phyloP scores from a whole-genome alignment of 2,797 vertebrate genomes.

The Limosa lapponica region DNA sequence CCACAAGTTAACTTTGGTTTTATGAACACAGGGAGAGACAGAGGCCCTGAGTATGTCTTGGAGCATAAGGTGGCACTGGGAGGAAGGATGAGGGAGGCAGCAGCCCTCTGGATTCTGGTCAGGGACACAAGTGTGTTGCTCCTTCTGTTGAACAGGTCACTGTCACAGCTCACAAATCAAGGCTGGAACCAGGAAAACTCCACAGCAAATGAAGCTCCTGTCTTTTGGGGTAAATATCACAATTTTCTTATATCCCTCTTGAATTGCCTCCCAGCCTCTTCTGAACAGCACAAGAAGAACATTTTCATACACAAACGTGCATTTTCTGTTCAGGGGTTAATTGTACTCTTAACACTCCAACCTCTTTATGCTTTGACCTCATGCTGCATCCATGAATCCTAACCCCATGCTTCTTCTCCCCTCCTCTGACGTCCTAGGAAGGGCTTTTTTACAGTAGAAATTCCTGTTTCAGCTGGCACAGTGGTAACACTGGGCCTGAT shows the following conservation, averaged over 20 bases:
- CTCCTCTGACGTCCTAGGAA: neutral
- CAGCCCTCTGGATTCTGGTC: neutral
- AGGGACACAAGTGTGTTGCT: neutral
- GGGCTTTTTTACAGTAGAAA: constrained; percentile 16
- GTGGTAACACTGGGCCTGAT: constrained; percentile 38
- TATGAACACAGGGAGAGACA: neutral
- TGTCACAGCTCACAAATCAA: neutral
- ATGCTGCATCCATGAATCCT: neutral
- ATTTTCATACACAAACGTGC: neutral
- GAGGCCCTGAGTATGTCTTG: fast-evolving
- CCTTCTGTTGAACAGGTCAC: neutral
- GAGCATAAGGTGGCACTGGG: neutral
- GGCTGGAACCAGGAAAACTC: neutral
- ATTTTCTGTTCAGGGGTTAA: neutral
- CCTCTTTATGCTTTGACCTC: neutral
- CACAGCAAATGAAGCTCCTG: neutral
- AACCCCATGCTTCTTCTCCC: neutral
- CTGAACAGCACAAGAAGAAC: neutral
- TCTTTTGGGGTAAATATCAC: neutral
- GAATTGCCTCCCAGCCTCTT: neutral
- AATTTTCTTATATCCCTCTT: neutral
- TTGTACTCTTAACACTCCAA: neutral
- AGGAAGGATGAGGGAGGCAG: neutral
- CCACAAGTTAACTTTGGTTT: neutral
- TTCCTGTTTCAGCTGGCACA: constrained; percentile 9